Evolutionary conservation across 2,797 vertebrate genomes (phyloP), one percentile per base, ranked within the genome.

Genomic region (Limnodromus scolopaceus): DNA sequence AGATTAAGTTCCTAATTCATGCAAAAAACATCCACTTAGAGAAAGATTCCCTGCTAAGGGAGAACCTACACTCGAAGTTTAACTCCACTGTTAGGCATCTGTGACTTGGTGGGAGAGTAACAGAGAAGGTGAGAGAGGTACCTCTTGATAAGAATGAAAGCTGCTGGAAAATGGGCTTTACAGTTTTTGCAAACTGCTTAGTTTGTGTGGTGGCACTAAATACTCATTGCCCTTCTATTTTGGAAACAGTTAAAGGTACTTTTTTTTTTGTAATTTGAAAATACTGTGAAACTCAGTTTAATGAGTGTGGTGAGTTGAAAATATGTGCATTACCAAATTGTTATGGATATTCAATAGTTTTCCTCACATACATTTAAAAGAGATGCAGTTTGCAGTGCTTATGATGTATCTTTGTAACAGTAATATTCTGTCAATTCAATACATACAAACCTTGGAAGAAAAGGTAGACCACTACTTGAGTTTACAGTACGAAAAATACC

Each of bases 1-100:
- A 84, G 77, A 61, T 65, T 49, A 65, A 85, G 65, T 94, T 96
- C 34, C 72, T 75, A 80, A 68, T 90, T 88, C 13, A 39, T 89
- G 61, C 57, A 80, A 18, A 41, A 60, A 89, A 20, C 43, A 48
- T 85, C 64, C n/a, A 34, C 32, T 60, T 83, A 71, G 87, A 76
- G 48, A 60, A 32, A 87, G 20, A 84, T 58, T 89, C 48, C 22
- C 7, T 30, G 32, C 27, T 53, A 27, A 68, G 48, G 45, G 36
- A 70, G 39, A 78, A 75, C 20, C n/a, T 54, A 7, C 0, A 0
- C 22, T 72, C 27, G 23, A 48, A 39, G 53, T 46, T 68, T 34
- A 63, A 23, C 60, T 48, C 16, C 24, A 3, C 10, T 84, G 25
- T 60, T 94, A 45, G 32, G 38, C 38, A 22, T 14, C 51, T 84